Base-by-base conservation (phyloP, 2,888 invertebrate species). In the Micoletzkya japonica region DNA sequence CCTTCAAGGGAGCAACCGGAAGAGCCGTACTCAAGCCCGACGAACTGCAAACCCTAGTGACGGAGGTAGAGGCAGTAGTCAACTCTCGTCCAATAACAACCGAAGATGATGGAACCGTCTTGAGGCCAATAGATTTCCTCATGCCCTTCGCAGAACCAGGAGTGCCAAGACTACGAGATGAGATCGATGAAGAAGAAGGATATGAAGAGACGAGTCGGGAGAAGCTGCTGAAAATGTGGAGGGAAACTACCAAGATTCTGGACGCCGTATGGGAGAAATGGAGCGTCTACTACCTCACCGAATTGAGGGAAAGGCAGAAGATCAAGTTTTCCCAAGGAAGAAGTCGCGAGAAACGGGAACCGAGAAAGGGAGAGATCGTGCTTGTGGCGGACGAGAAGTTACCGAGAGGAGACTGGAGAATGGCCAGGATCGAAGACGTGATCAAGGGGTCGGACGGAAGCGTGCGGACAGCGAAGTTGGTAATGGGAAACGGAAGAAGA, bases 31-130 rank as follows among this genome's bases (percentile, higher is more conserved):
- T 64, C 6, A 2, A 30, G 2, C 17, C 28, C 14, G 10, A 17
- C 17, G 59, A 59, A 32, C 14, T 59, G 14, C 7, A 32, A 10
- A 59, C 64, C 14, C 32, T 50, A 2, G 26, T 64, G 6, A 32
- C 64, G 7, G 64, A 64, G 36, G 34, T 64, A 2, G 64, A 64
- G 26, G 64, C 64, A 2, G 34, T 64, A 3, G 32, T 64, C 32
- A 64, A 64, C 64, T 52, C 4, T 20, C 20, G 64, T 14, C 64
- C 64, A 6, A 2, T 64, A 2, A 32, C 52, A 0, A 20, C 32
- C 14, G 52, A 34, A 6, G 64, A 64, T 32, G 52, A 50, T 6
- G 60, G 60, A 26, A 7, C 4, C 3, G 10, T 32, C 6, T 28
- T 60, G 2, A 28, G 39, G 6, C 60, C 60, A 3, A 37, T 39